Percentiles rank a stretch among this genome's conserved stretches.
phyloP scores from a whole-genome alignment of 2,888 invertebrate genomes.

The Ryuthela nishihirai region DNA sequence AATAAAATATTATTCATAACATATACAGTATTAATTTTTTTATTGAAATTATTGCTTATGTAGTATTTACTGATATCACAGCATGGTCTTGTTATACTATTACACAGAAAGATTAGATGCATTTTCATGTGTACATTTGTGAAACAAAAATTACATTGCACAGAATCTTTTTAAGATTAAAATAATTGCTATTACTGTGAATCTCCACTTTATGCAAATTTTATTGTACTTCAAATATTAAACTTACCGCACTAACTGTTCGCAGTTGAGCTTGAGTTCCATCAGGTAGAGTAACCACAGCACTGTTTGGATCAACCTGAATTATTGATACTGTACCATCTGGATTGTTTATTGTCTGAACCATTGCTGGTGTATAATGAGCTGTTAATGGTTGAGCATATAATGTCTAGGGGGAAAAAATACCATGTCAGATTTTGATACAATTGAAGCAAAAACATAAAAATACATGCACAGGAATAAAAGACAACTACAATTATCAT shows the following conservation, averaged over 20 bases:
- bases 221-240: too few relatives aligned
- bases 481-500: not conserved
- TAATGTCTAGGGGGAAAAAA: slow-evolving; percentile 34
- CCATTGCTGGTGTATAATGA: slow-evolving; percentile 75
- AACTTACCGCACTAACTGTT: slow-evolving; percentile 64
- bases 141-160: too few relatives aligned
- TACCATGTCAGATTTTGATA: slow-evolving; percentile 14
- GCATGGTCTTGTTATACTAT: too few relatives aligned
- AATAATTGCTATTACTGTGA: too few relatives aligned
- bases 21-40: too few relatives aligned
- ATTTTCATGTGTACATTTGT: too few relatives aligned
- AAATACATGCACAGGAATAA: not conserved
- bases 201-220: too few relatives aligned
- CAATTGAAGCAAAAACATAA: slow-evolving; percentile 6
- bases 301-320: slow-evolving; percentile 89
- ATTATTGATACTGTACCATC: slow-evolving; percentile 95
- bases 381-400: slow-evolving; percentile 41
- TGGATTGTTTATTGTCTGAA: slow-evolving; percentile 93
- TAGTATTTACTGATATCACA: too few relatives aligned
- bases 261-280: slow-evolving; percentile 93
- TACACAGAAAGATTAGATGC: too few relatives aligned
- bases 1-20: too few relatives aligned
- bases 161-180: too few relatives aligned
- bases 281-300: slow-evolving; percentile 91
- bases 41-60: too few relatives aligned